Evolutionary conservation across 2,113 vertebrate species (phyloP).

Genomic region (Corvus moneduloides): DNA sequence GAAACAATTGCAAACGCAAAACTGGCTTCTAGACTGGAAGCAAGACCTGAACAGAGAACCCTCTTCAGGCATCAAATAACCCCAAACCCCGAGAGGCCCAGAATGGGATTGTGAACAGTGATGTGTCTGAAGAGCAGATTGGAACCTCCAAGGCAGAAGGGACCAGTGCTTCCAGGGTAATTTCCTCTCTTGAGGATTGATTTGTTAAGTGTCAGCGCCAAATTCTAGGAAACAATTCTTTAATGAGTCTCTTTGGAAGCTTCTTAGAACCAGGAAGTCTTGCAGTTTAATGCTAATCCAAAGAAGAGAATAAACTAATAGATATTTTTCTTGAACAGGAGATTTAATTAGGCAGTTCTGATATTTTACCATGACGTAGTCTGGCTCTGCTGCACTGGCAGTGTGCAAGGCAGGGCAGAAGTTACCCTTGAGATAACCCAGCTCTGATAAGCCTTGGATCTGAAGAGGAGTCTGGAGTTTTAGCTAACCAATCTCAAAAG

Average conservation of each 20-base stretch:
- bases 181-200: neutral
- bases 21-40: neutral
- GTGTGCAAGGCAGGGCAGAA: neutral
- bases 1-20: neutral
- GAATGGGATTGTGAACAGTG: neutral
- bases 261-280: neutral
- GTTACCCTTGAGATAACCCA: neutral
- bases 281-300: neutral
- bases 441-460: neutral
- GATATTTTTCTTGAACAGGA: neutral
- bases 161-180: neutral
- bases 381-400: neutral
- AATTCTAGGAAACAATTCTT: neutral
- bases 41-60: neutral
- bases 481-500: neutral
- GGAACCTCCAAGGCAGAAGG: neutral
- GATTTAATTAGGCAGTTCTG: neutral
- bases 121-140: neutral
- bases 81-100: neutral
- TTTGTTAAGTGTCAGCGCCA: neutral
- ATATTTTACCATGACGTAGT: accelerated
- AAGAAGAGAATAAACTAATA: neutral
- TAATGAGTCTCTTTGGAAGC: neutral
- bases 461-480: neutral
- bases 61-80: neutral